A percentile compares a stretch with the other conserved stretches of the same genome.
These are phyloP conservation scores for Chloroceryle aenea DNA, from an alignment of 2,113 vertebrate species.

Conservation along the genomic window DNA sequence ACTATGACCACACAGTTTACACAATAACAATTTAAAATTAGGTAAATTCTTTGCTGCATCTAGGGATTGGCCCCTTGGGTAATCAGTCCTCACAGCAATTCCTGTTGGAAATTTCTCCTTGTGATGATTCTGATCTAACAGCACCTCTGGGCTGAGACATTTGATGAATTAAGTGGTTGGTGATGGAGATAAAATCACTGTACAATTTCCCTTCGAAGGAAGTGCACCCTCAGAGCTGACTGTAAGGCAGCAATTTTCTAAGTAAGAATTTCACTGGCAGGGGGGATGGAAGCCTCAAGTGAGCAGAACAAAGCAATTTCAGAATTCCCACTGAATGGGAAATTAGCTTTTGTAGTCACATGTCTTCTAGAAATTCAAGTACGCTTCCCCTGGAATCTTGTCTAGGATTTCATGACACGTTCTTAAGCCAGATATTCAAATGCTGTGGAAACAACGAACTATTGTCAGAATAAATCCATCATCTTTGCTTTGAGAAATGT, in stretches of 20 bases:
- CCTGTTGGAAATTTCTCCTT: neutral
- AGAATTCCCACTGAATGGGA: neutral
- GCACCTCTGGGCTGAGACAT: neutral
- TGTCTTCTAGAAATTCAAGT: slow-evolving; percentile 12
- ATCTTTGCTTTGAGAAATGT: slow-evolving; percentile 8
- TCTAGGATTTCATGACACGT: neutral
- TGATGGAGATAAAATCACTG: neutral
- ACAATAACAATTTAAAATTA: neutral
- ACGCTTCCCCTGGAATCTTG: neutral
- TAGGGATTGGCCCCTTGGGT: neutral
- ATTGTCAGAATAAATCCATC: neutral
- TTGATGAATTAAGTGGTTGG: neutral
- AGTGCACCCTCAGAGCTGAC: neutral
- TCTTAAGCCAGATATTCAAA: slow-evolving; percentile 30
- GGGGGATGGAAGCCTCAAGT: neutral
- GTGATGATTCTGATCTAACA: neutral
- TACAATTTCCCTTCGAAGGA: neutral
- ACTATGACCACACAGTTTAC: neutral
- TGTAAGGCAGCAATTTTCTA: neutral
- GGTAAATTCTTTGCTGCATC: neutral
- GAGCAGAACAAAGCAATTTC: neutral
- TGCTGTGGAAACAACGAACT: slow-evolving; percentile 32
- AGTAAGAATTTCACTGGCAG: neutral
- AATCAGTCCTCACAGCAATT: neutral
- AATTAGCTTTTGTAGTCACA: neutral